phyloP scores from a whole-genome alignment of 2,797 vertebrate genomes.

The Enteromius mattozi region DNA sequence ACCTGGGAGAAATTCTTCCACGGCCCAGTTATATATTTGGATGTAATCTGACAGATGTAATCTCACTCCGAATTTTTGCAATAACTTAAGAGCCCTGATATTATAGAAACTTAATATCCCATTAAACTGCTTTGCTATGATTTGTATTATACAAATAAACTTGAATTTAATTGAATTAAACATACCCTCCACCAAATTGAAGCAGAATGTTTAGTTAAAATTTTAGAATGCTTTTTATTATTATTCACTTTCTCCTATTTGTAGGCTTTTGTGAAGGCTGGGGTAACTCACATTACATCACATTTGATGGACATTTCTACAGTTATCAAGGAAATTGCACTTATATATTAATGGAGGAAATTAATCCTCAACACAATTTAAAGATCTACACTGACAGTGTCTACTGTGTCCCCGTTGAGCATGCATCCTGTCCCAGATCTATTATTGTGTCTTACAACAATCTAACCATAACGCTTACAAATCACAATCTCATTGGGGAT shows the following conservation, averaged over 20 bases:
- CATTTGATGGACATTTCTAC: conserved; percentile 92
- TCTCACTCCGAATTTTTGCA: too few relatives aligned
- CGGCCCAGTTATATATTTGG: too few relatives aligned
- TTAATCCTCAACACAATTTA: conserved; percentile 73
- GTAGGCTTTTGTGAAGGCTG: conserved; percentile 91
- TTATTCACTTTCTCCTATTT: conserved; percentile 1
- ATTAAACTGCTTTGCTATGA: too few relatives aligned
- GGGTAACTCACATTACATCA: conserved; percentile 92
- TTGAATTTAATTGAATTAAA: too few relatives aligned
- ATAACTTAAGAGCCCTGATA: too few relatives aligned
- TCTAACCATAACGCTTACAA: conserved; percentile 80
- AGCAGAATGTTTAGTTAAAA: too few relatives aligned
- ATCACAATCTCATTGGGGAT: conserved; percentile 75
- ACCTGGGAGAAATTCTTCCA: too few relatives aligned
- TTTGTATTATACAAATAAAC: too few relatives aligned
- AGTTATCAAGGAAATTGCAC: conserved; percentile 95
- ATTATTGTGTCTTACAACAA: conserved; percentile 81
- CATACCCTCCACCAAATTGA: too few relatives aligned
- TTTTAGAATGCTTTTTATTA: too few relatives aligned
- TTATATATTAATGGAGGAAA: conserved; percentile 90
- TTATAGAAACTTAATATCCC: too few relatives aligned
- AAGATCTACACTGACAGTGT: conserved; percentile 92
- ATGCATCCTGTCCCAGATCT: conserved; percentile 79
- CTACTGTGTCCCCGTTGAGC: conserved; percentile 78
- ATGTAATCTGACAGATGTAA: too few relatives aligned